Evolutionary conservation across 2,797 vertebrate species (phyloP).

Genomic region (Falco peregrinus): DNA sequence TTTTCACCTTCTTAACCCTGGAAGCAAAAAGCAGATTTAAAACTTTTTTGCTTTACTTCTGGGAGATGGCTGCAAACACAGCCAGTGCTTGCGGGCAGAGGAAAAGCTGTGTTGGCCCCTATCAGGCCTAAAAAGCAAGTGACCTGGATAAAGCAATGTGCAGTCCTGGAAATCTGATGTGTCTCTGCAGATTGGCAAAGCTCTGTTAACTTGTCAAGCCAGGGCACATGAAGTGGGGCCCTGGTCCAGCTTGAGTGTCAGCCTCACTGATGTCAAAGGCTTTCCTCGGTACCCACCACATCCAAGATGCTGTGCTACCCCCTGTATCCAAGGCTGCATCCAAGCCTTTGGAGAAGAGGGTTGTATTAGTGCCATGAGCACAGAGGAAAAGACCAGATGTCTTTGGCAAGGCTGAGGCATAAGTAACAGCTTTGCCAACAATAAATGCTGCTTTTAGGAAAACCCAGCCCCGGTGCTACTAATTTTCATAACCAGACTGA

Average conservation of each 20-base stretch:
- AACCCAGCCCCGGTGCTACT: not conserved
- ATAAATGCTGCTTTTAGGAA: not conserved
- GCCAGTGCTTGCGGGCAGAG: not conserved
- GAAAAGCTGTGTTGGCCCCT: not conserved
- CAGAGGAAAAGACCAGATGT: not conserved
- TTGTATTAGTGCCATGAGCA: rapidly evolving
- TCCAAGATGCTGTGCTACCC: not conserved
- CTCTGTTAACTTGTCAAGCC: not conserved
- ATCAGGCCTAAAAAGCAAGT: not conserved
- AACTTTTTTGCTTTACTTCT: not conserved
- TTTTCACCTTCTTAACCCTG: not conserved
- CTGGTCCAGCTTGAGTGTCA: not conserved
- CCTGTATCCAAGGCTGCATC: rapidly evolving
- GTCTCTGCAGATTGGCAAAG: not conserved
- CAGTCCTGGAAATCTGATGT: not conserved
- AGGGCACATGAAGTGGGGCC: not conserved
- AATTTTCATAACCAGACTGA: not conserved
- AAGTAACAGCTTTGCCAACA: not conserved
- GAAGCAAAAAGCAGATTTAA: not conserved
- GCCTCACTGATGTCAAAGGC: not conserved
- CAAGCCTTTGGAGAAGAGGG: not conserved
- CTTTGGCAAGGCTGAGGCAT: not conserved
- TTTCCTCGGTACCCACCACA: not conserved
- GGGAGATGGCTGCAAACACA: not conserved
- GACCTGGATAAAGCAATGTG: not conserved